Base-by-base conservation (phyloP, 2,797 vertebrate genomes). In the Myripristis jacobus region DNA sequence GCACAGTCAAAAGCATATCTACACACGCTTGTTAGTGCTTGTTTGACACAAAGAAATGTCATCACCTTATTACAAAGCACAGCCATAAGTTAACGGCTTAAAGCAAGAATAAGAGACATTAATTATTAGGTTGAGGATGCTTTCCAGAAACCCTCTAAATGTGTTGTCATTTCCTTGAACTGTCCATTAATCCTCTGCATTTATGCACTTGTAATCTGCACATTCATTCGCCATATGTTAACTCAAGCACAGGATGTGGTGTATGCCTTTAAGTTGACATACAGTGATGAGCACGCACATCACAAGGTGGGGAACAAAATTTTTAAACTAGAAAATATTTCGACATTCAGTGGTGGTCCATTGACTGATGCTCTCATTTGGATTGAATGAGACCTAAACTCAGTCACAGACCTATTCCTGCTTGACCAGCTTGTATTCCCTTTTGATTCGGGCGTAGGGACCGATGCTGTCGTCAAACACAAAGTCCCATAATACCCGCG, bases 401-500 rank as follows among this genome's bases (percentile, higher is more conserved):
- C 53, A 58, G 60, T 67, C 68, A 13, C 7, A 60, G 36, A 61
- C 0, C 83, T 92, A 95, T 60, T 84, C 88, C 75, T 92, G 87
- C 68, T 94, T 92, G 11, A 80, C 95, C 43, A 96, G 83, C 83
- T 94, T 96, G 92, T 91, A 98, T 21, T 92, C 79, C 76, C 98
- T 93, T 86, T 98, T 99, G 84, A 98, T 93, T 84, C 98, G 93
- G 65, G 96, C 90, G 0, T 96, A 99, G 36, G 97, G 98, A 8
- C 97, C 95, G 12, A 99, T 92, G 82, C 89, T 93, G 83, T 98
- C 95, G 57, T 99, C 94, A 16, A 98, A 96, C 82, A 99, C 94
- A 72, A 99, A 99, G 85, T 98, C 96, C 97, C 97, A 98, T 50
- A 99, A 94, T 56, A 99, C 98, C 63, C 90, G 94, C 75, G 89